Percentiles rank a stretch among this genome's conserved stretches.
Evolutionary conservation across 2,797 vertebrate genomes (phyloP).

Genomic region (Rhynchonycteris naso): DNA sequence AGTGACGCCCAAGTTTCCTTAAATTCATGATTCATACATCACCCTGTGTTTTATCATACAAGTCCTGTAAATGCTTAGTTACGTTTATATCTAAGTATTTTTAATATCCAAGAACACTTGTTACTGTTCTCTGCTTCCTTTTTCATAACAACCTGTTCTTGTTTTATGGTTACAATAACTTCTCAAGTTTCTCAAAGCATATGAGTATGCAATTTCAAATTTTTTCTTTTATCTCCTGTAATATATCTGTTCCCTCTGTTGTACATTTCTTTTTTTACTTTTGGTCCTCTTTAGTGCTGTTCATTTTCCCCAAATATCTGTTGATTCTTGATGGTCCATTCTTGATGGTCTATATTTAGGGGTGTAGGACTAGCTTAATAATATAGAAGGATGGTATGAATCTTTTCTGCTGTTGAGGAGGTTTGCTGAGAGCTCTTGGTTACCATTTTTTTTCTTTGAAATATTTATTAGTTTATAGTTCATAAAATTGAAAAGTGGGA

Average conservation of each 20-base stretch:
- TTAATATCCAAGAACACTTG: background rate
- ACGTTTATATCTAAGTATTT: background rate
- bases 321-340: background rate
- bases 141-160: background rate
- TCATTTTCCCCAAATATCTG: background rate
- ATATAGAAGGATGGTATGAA: background rate
- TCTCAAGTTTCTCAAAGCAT: background rate
- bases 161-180: background rate
- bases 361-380: background rate
- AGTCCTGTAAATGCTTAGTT: background rate
- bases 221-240: background rate
- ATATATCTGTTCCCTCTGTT: background rate
- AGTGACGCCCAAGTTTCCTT: background rate
- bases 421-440: background rate
- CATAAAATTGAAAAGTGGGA: background rate
- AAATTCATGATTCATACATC: background rate
- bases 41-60: background rate
- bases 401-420: background rate
- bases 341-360: background rate
- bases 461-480: background rate
- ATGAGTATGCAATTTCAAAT: background rate
- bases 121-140: background rate
- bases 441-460: background rate
- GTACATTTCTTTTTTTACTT: background rate
- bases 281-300: background rate